These are phyloP conservation scores for Pseudanteris insignis DNA, from an alignment of 2,888 invertebrate genomes.

Conservation along the genomic window DNA sequence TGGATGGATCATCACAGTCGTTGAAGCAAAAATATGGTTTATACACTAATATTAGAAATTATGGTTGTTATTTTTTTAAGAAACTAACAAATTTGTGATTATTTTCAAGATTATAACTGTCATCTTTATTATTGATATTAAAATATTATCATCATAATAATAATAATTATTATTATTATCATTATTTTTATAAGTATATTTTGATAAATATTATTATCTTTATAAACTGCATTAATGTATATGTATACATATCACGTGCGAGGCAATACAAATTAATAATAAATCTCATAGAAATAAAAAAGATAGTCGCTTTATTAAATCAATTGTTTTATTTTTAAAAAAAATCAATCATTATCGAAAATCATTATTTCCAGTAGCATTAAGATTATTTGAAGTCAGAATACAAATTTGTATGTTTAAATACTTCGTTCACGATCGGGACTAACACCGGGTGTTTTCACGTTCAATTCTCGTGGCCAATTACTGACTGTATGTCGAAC, in stretches of 20 bases:
- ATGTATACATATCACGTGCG: conserved; percentile 54
- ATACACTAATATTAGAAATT: conserved; percentile 54
- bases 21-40: conserved; percentile 41
- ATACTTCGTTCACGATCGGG: conserved; percentile 20
- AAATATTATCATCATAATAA: too few species aligned
- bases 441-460: conserved; percentile 69
- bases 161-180: too few species aligned
- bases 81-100: conserved; percentile 57
- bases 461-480: conserved; percentile 69
- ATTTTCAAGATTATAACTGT: conserved; percentile 45
- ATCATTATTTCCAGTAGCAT: too few species aligned
- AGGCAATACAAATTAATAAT: conserved; percentile 53
- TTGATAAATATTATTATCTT: too few species aligned
- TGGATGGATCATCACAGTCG: conserved; percentile 45
- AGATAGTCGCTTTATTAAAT: too few species aligned
- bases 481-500: conserved; percentile 78
- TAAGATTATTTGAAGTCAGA: neutral
- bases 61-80: conserved; percentile 47
- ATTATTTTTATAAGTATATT: too few species aligned
- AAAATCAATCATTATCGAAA: too few species aligned
- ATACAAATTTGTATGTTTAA: conserved; percentile 9
- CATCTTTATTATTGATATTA: conserved; percentile 17
- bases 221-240: conserved; percentile 51
- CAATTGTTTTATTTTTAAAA: too few species aligned
- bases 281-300: conserved; percentile 45